Evolutionary conservation across 2,797 vertebrate genomes (phyloP), one percentile per base, ranked within the genome.

Genomic region (Serranus cabrilla): DNA sequence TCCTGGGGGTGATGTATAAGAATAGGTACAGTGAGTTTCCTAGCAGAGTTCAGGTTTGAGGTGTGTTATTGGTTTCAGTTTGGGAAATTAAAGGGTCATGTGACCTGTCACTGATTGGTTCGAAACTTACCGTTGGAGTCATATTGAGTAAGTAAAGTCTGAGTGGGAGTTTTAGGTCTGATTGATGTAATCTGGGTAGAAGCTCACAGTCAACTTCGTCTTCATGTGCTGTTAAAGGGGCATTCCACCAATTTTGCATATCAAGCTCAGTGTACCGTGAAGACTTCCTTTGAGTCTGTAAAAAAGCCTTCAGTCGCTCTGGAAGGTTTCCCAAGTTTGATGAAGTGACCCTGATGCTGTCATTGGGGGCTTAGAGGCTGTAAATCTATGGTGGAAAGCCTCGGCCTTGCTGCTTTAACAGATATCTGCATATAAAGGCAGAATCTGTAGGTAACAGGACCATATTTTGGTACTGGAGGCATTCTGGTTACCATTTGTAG

Each of bases 51-150:
- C 43, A 7, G 34, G 27, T 34, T 18, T 63, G 7, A 71, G 63
- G 23, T 4, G 21, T 65, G n/a, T 47, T n/a, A 52, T 25, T 14
- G 23, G 40, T 76, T 75, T 72, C 25, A 42, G 12, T 64, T 71
- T 67, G 56, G 63, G 11, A 42, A 57, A n/a, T 58, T 16, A 4
- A 50, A 43, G 46, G 17, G 37, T 8, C 39, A 20, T 18, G 71
- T 74, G 46, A 42, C 5, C 9, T 40, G 31, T 31, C 39, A 21
- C 43, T 34, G 50, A 64, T 39, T 40, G 18, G 55, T 12, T 40
- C 2, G 1, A 25, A 50, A 39, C 40, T 57, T 42, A 39, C 39
- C 37, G 25, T 65, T 46, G 20, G 42, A 61, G 5, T 20, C 3
- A 1, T 25, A 25, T 21, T 21, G 39, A 5, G 7, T 12, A 20